phyloP scores from a whole-genome alignment of 2,797 vertebrate species.

The Notolepis coatsorum region DNA sequence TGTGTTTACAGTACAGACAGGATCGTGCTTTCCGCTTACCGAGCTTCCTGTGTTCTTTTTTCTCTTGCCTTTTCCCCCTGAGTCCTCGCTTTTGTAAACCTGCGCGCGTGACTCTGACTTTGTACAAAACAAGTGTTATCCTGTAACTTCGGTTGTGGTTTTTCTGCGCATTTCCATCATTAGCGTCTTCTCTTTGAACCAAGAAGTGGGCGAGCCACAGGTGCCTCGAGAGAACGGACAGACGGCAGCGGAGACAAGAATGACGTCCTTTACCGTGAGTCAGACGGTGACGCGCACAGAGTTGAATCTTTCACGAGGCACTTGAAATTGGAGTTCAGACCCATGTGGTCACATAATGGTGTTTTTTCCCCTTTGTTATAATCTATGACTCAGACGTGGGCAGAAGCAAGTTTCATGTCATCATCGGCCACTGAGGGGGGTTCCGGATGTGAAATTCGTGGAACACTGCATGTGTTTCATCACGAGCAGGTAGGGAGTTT shows the following conservation, averaged over 20 bases:
- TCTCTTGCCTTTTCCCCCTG: constrained; percentile 21
- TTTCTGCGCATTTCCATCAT: constrained; percentile 17
- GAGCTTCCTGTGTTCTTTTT: constrained; percentile 16
- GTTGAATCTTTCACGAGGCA: constrained; percentile 28
- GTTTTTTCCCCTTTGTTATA: neutral
- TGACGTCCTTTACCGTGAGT: constrained; percentile 48
- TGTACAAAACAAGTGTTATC: constrained; percentile 53
- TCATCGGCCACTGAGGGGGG: too few species aligned
- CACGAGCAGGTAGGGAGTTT: neutral
- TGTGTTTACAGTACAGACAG: constrained; percentile 33
- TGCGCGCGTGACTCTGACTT: constrained; percentile 20
- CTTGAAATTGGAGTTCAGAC: neutral
- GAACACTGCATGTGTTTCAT: neutral
- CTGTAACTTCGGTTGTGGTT: constrained; percentile 44
- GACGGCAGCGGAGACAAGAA: constrained; percentile 21
- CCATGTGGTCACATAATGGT: neutral
- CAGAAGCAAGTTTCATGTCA: too few species aligned
- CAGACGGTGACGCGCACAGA: constrained; percentile 44
- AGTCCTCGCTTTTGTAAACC: constrained; percentile 41
- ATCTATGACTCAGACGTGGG: neutral
- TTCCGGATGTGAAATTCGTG: neutral
- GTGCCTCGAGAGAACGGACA: constrained; percentile 46
- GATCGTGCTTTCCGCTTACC: constrained; percentile 16
- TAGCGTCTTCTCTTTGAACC: constrained; percentile 25
- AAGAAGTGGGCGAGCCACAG: constrained; percentile 40